Base-by-base conservation (phyloP, 2,113 vertebrate species). In the Crotophaga sulcirostris region DNA sequence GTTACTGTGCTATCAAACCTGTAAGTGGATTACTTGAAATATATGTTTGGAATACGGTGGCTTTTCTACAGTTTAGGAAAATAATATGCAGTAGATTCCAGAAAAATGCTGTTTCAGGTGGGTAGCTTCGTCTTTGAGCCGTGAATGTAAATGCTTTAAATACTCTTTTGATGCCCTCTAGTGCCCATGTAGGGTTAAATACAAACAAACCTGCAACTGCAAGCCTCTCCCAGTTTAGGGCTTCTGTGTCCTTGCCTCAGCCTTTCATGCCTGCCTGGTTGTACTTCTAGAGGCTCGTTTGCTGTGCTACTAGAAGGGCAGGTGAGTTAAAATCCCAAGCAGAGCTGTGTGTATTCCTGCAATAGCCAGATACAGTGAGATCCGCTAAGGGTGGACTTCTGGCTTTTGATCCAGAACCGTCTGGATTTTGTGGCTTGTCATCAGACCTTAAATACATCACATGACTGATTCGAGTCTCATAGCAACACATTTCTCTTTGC, bases 101-200 rank as follows among this genome's bases (percentile, higher is more conserved):
- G 84, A 95, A 92, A 81, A 92, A 63, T 11, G 6, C 26, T 20
- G 7, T 54, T 84, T 59, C 64, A 64, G 55, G 14, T 56, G 66
- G 47, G 23, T 51, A 49, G 59, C 33, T 79, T 83, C 49, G 28
- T 58, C 44, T 36, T 36, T 19, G 58, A 45, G 66, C 31, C 0
- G 1, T 14, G 58, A 62, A 10, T 25, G 47, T 17, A n/a, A 13
- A 28, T 11, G 47, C 42, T 82, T 95, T 87, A 82, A 42, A 59
- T 68, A 82, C 68, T 87, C 95, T 96, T 87, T 54, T 13, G 59
- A 96, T 96, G 96, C 97, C 97, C 94, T 94, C 98, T 97, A 89
- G 97, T 95, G 95, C 74, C 59, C 42, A 1, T 63, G 60, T 58
- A 64, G 81, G 56, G 88, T 94, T 73, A 62, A 94, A 90, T 87